These are phyloP conservation scores for Lepidothrix coronata DNA, from an alignment of 2,113 vertebrate species.

Conservation along the genomic window DNA sequence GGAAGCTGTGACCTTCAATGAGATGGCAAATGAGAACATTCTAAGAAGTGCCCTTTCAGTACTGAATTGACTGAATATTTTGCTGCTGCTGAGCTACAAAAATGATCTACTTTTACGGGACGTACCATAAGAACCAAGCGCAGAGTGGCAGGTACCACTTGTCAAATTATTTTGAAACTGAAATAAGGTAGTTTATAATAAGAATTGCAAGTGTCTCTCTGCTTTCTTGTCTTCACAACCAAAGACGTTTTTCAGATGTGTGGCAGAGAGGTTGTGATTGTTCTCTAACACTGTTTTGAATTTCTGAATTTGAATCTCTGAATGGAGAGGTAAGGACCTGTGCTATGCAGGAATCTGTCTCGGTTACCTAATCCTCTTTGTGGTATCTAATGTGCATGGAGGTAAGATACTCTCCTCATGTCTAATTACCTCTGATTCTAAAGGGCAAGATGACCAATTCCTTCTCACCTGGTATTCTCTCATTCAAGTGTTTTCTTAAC, in stretches of 20 bases:
- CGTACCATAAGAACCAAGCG: not conserved
- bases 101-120: not conserved
- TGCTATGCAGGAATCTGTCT: not conserved
- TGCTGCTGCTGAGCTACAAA: not conserved
- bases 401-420: not conserved
- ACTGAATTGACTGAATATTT: not conserved
- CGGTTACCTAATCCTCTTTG: not conserved
- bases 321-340: not conserved
- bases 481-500: not conserved
- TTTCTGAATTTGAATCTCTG: not conserved
- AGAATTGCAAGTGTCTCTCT: not conserved
- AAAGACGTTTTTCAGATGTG: not conserved
- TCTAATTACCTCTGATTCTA: not conserved
- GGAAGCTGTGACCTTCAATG: not conserved
- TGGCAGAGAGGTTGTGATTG: not conserved
- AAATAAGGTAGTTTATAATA: not conserved
- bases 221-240: not conserved
- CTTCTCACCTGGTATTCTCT: not conserved
- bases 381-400: not conserved
- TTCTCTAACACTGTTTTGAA: not conserved
- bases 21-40: not conserved
- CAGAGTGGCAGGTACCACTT: not conserved
- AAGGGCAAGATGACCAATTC: not conserved
- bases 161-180: not conserved
- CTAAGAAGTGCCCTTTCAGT: not conserved